Evolutionary conservation across 2,797 vertebrate species (phyloP).

Genomic region (Paramormyrops hopkinsi): DNA sequence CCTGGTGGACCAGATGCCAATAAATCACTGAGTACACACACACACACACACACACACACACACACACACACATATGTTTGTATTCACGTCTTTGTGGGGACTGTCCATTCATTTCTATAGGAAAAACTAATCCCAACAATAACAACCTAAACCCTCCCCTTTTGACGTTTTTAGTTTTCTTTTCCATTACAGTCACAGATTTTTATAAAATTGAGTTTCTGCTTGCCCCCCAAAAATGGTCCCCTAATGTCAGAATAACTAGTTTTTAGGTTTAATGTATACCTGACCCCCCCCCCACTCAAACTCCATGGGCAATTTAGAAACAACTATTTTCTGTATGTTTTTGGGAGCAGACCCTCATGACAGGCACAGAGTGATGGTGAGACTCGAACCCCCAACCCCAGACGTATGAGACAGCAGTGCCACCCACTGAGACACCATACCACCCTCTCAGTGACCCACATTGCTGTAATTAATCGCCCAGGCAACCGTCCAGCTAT

Average conservation of each 20-base stretch:
- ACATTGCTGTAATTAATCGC: neutral
- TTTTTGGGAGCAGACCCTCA: neutral
- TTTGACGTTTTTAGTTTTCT: neutral
- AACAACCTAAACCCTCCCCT: neutral
- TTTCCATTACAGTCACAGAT: neutral
- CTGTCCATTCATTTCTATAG: neutral
- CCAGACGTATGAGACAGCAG: neutral
- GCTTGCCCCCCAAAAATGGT: neutral
- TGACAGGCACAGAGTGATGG: neutral
- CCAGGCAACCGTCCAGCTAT: neutral
- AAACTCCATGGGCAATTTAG: neutral
- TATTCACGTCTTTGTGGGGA: neutral
- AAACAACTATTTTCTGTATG: neutral
- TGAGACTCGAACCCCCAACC: neutral
- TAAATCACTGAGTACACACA: neutral
- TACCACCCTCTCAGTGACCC: neutral
- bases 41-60: neutral
- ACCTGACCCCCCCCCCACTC: neutral
- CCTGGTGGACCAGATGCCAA: neutral
- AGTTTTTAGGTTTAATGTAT: neutral
- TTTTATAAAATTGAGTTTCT: neutral
- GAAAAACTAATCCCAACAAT: neutral
- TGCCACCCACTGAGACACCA: neutral
- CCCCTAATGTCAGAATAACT: neutral
- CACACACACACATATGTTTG: neutral